phyloP scores from a whole-genome alignment of 2,797 vertebrate genomes.

The Myotis daubentonii region DNA sequence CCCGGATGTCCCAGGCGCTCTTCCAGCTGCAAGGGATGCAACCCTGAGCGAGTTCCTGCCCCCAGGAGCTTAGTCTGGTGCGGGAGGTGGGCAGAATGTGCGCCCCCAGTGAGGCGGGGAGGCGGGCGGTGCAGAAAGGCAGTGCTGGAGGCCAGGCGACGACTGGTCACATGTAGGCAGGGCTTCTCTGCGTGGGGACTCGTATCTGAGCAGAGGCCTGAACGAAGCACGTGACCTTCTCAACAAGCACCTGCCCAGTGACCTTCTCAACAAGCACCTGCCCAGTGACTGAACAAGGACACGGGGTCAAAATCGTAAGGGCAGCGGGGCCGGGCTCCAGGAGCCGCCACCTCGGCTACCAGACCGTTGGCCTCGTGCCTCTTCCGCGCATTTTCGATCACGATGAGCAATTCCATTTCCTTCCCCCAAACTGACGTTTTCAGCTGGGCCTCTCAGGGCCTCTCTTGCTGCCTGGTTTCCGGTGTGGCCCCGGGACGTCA shows the following conservation, averaged over 20 bases:
- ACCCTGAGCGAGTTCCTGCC: background rate
- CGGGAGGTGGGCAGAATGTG: background rate
- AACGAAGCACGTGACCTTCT: background rate
- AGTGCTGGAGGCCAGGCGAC: background rate
- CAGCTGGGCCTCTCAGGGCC: background rate
- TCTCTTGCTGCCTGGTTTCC: background rate
- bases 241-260: background rate
- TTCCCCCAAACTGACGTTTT: background rate
- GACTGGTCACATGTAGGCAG: fast-evolving
- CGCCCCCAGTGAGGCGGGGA: background rate
- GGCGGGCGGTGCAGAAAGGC: background rate
- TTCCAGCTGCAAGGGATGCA: background rate
- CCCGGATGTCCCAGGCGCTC: background rate
- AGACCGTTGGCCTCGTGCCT: background rate
- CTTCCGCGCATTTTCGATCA: background rate
- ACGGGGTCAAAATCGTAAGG: fast-evolving
- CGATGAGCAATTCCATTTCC: background rate
- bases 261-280: background rate
- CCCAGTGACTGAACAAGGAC: background rate
- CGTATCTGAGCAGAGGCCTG: background rate
- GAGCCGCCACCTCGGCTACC: background rate
- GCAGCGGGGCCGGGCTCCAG: background rate
- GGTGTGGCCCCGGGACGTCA: background rate
- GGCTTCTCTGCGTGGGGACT: background rate
- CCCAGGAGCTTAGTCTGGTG: background rate